These are phyloP conservation scores for Erpornis zantholeuca DNA, from an alignment of 2,113 vertebrate species.

Conservation along the genomic window DNA sequence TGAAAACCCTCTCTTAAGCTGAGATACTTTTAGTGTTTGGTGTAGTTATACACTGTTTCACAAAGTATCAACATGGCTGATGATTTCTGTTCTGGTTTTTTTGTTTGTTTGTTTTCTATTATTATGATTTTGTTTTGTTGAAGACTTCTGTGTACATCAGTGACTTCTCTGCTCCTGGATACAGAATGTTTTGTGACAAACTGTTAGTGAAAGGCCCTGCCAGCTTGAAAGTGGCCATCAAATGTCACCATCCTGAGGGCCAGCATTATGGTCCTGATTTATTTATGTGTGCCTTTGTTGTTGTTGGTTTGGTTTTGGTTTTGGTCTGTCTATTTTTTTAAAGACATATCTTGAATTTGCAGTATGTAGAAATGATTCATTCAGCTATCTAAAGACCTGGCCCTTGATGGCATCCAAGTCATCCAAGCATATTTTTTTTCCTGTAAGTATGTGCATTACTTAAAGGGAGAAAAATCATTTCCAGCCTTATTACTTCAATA, in stretches of 20 bases:
- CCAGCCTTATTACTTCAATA: neutral
- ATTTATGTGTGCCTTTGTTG: neutral
- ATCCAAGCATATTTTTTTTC: neutral
- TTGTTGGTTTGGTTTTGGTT: neutral
- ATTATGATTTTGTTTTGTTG: neutral
- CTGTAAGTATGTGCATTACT: neutral
- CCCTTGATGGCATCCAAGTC: neutral
- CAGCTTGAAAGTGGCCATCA: neutral
- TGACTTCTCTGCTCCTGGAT: neutral
- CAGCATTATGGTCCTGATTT: neutral
- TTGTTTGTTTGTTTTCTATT: neutral
- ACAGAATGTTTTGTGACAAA: neutral
- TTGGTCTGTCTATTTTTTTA: neutral
- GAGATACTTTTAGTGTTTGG: neutral
- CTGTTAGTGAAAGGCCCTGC: neutral
- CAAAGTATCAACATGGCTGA: neutral
- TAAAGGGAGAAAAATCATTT: neutral
- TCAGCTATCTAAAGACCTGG: neutral
- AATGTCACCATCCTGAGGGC: neutral
- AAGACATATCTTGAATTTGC: neutral
- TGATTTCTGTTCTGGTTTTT: neutral
- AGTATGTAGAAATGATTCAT: neutral
- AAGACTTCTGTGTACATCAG: neutral
- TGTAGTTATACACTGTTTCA: neutral
- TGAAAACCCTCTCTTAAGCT: neutral